Conservation (phyloP, 2,888 invertebrate species). For the Catocala nupta region DNA sequence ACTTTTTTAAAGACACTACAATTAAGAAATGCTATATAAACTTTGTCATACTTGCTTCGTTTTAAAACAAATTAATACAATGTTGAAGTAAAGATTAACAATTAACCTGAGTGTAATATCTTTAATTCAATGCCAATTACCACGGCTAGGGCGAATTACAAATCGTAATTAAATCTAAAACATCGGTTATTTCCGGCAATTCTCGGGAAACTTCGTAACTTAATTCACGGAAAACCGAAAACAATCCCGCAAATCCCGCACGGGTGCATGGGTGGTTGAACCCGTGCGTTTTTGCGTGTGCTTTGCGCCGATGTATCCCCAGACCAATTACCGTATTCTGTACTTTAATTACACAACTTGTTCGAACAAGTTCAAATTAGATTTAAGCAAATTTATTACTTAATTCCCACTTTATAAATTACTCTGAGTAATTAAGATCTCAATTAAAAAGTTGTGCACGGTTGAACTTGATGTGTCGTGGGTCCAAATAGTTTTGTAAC, state of each 20-base stretch:
- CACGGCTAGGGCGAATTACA: slow-evolving; percentile 24
- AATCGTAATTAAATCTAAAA: slow-evolving; percentile 40
- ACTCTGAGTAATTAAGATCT: slow-evolving; percentile 53
- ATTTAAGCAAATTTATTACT: slow-evolving; percentile 61
- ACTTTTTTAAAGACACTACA: not conserved
- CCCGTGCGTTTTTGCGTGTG: slow-evolving; percentile 60
- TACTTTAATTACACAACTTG: slow-evolving; percentile 68
- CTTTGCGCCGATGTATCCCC: slow-evolving; percentile 54
- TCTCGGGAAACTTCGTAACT: slow-evolving; percentile 34
- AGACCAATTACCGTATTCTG: slow-evolving; percentile 62
- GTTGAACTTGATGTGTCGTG: slow-evolving; percentile 36
- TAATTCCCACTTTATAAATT: slow-evolving; percentile 55
- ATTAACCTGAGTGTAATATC: not conserved
- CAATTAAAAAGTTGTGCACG: slow-evolving; percentile 45
- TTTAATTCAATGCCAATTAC: slow-evolving; percentile 29
- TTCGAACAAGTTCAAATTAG: slow-evolving; percentile 58
- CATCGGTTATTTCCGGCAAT: slow-evolving; percentile 13
- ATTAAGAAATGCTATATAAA: no score
- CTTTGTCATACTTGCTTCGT: no score
- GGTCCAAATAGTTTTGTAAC: slow-evolving; percentile 21
- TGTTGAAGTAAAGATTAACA: no score
- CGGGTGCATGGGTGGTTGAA: slow-evolving; percentile 41
- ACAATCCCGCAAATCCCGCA: slow-evolving; percentile 29
- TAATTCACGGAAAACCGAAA: slow-evolving; percentile 29
- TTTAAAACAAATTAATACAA: no score